Evolutionary conservation across 1,140 invertebrate genomes (phyloP), one percentile per base, ranked within the genome.

Genomic region (Drosophila kepulauana): DNA sequence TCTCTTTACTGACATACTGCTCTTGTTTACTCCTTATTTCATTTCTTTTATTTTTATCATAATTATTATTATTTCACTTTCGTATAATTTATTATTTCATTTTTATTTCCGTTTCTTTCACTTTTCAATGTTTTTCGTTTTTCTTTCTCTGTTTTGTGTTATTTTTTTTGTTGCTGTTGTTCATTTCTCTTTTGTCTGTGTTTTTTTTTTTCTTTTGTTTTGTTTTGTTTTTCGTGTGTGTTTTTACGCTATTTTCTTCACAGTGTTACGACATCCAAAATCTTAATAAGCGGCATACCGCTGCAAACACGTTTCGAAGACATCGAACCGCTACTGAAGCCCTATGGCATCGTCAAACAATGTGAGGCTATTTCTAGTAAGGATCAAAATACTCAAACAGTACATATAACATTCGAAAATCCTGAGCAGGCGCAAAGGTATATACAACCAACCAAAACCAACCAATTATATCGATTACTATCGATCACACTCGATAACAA

Each of bases 341-440:
- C 94, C 88, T 97, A 97, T 93, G 97, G 97, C 92, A 95, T 94
- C 86, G 95, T 98, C 92, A 95, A 97, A 91, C 95, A 96, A 92
- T 96, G 96, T 94, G 97, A 98, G 94, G 97, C 97, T 93, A 94
- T 96, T 81, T 94, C 95, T 88, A 95, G 95, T 91, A 95, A 96
- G 92, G 96, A 97, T 93, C 95, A 95, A 82, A 95, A 94, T 93
- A 95, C 95, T 82, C 96, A 96, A 94, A 95, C 95, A 79, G 95
- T 97, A 81, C 95, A 96, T 93, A 96, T 98, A 92, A 97, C 95
- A 91, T 98, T 96, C 95, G 97, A 98, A 94, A 97, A 95, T 82
- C 95, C 95, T 92, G 97, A 98, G 91, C 96, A 97, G 94, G 97
- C 97, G 92, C 97, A 97, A 94, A 96, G 96, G 97, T 98, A 96